Evolutionary conservation across 1,140 invertebrate genomes (phyloP).

Genomic region (Orussus abietinus): DNA sequence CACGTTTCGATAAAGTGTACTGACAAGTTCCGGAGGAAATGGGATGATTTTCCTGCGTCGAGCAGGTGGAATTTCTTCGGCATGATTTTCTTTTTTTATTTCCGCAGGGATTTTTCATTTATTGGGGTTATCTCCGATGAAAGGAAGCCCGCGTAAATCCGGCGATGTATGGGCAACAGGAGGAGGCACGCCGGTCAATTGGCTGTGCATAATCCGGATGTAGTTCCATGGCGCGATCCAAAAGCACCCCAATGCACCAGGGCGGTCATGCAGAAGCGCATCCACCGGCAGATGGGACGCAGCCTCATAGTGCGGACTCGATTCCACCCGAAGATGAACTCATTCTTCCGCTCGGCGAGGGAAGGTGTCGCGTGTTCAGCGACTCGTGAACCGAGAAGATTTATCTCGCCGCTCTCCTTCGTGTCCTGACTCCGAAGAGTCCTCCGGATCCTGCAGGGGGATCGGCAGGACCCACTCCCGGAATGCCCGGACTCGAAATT

Average conservation of each 20-base stretch:
- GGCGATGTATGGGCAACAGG: conserved; percentile 38
- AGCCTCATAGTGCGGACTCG: conserved; percentile 53
- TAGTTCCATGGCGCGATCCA: conserved; percentile 19
- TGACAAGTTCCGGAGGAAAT: too few relatives aligned
- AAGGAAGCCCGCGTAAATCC: conserved; percentile 18
- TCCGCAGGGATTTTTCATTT: conserved; percentile 10
- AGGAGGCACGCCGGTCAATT: conserved; percentile 52
- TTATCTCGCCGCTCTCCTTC: too few relatives aligned
- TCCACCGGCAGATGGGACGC: conserved; percentile 47
- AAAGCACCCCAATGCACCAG: conserved; percentile 19
- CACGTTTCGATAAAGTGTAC: too few relatives aligned
- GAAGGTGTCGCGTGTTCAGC: conserved; percentile 3
- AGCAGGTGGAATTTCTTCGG: too few relatives aligned
- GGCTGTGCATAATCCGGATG: conserved; percentile 48
- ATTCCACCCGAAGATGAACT: conserved; percentile 47
- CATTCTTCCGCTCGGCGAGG: conserved; percentile 30
- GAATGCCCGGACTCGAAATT: too few relatives aligned
- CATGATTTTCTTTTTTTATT: too few relatives aligned
- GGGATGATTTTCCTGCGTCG: too few relatives aligned
- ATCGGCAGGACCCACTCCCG: too few relatives aligned
- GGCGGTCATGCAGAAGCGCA: conserved; percentile 43
- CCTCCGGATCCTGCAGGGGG: too few relatives aligned
- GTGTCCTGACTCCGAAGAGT: too few relatives aligned
- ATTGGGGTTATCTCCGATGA: conserved; percentile 14
- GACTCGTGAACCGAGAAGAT: too few relatives aligned